These are phyloP conservation scores for Sorex fumeus DNA, from an alignment of 2,113 vertebrate genomes.

Conservation along the genomic window DNA sequence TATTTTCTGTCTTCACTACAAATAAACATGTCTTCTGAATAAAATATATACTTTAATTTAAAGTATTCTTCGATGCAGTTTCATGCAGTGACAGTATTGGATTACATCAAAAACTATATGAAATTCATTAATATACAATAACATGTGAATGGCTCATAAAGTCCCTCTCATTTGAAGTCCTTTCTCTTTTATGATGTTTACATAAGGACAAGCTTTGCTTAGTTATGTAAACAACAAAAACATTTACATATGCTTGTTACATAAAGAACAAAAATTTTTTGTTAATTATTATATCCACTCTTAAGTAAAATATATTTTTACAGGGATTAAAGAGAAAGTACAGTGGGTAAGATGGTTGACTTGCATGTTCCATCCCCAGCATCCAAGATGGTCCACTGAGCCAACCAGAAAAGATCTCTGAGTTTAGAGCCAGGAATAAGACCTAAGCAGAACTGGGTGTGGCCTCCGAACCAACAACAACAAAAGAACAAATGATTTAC, in stretches of 20 bases:
- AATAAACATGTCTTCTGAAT: neutral
- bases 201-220: neutral
- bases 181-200: neutral
- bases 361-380: too few relatives aligned
- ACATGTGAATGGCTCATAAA: neutral
- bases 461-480: too few relatives aligned
- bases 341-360: too few relatives aligned
- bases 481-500: too few relatives aligned
- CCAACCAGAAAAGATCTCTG: too few relatives aligned
- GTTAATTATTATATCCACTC: neutral
- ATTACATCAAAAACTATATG: neutral
- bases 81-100: neutral
- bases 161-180: neutral
- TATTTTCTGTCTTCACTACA: neutral
- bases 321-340: neutral
- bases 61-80: conserved; percentile 5
- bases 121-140: neutral
- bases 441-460: too few relatives aligned
- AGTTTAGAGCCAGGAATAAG: too few relatives aligned
- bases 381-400: too few relatives aligned
- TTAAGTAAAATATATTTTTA: neutral
- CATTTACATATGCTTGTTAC: too few relatives aligned
- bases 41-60: neutral
- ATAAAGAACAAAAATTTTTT: too few relatives aligned
- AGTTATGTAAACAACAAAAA: too few relatives aligned